These are phyloP conservation scores for Caerostris darwini DNA, from an alignment of 1,140 invertebrate species.

Conservation along the genomic window DNA sequence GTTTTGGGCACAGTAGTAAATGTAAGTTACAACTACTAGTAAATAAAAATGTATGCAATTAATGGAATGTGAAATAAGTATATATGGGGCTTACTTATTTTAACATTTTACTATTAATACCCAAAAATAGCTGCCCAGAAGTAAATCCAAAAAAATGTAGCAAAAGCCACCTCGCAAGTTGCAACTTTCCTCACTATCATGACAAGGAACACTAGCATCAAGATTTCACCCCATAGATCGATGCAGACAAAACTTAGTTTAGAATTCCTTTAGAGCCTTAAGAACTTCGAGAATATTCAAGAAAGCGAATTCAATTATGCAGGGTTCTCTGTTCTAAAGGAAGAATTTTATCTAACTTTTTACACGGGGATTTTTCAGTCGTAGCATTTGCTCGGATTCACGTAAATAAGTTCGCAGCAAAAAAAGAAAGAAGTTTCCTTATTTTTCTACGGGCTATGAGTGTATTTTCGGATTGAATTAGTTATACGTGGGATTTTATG, in stretches of 20 bases:
- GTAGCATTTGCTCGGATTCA: neutral
- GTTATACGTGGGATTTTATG: constrained; percentile 4
- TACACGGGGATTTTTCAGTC: constrained; percentile 13
- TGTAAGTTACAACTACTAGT: no score
- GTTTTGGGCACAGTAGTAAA: no score
- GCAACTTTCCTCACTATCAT: neutral
- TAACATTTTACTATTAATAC: no score
- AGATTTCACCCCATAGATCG: neutral
- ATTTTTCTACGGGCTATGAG: neutral
- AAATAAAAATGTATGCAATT: no score
- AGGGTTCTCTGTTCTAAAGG: constrained; percentile 27
- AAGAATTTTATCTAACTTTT: constrained; percentile 61
- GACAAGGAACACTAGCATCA: neutral
- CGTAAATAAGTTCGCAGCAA: neutral
- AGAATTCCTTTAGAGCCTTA: constrained; percentile 31
- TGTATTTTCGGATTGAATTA: constrained; percentile 32
- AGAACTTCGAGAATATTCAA: constrained; percentile 13
- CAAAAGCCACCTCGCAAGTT: neutral
- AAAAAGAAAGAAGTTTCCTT: neutral
- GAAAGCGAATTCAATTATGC: constrained; percentile 41
- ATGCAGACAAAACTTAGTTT: constrained; percentile 46
- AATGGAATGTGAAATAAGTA: no score
- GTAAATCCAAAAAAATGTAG: neutral
- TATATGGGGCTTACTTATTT: no score
- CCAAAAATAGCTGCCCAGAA: no score